Conservation (phyloP, 2,888 invertebrate genomes). For the Flexamia atlantica region DNA sequence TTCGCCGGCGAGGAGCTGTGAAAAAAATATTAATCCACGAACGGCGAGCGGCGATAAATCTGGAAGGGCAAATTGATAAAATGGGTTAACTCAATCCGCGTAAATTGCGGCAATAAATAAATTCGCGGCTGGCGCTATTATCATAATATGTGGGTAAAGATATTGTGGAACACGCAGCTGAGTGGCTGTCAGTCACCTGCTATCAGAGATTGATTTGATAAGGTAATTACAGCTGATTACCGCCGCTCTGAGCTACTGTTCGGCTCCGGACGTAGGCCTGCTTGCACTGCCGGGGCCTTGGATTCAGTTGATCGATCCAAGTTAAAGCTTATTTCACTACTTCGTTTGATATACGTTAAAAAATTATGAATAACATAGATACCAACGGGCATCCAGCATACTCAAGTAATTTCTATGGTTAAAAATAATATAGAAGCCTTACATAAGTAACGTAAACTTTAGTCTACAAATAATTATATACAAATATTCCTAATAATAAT, state of each 20-base stretch:
- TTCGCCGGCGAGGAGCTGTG: not conserved
- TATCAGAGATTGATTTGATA: slow-evolving; percentile 30
- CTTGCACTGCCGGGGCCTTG: too few species aligned
- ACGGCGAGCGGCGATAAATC: not conserved
- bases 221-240: slow-evolving; percentile 48
- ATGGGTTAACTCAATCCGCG: slow-evolving; percentile 11
- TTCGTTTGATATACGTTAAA: too few species aligned
- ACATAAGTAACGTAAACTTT: too few species aligned
- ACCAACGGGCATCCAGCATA: too few species aligned
- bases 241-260: not conserved
- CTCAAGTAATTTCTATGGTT: too few species aligned
- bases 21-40: not conserved
- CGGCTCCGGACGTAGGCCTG: too few species aligned
- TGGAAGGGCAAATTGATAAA: slow-evolving; percentile 16
- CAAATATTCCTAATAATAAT: too few species aligned
- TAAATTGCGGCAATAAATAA: slow-evolving; percentile 26
- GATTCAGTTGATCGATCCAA: too few species aligned
- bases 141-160: slow-evolving; percentile 26
- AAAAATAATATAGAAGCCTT: too few species aligned
- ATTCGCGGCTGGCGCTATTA: slow-evolving; percentile 10
- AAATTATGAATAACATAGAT: too few species aligned
- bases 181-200: slow-evolving; percentile 16
- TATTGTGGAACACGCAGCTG: not conserved
- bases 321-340: too few species aligned
- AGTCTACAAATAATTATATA: too few species aligned